phyloP scores from a whole-genome alignment of 2,113 vertebrate genomes.

The Murina feae region DNA sequence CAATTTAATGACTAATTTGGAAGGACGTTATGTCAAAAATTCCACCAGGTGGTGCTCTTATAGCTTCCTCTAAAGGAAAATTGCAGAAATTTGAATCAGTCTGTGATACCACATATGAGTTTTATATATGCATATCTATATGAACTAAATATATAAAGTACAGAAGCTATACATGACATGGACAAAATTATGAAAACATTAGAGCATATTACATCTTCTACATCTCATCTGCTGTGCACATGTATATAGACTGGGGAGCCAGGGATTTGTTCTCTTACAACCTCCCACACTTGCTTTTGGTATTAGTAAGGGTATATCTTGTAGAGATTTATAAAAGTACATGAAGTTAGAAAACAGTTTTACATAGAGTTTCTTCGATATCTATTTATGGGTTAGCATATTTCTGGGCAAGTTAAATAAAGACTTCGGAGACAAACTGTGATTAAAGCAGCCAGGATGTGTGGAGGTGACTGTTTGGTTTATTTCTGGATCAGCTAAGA shows the following conservation, averaged over 20 bases:
- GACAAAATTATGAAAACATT: background rate
- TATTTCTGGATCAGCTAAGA: constrained; percentile 30
- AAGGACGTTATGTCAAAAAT: background rate
- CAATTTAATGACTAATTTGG: background rate
- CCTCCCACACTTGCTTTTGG: background rate
- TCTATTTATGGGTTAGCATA: background rate
- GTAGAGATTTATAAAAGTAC: background rate
- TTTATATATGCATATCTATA: background rate
- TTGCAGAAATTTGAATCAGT: background rate
- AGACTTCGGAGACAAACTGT: background rate
- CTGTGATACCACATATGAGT: background rate
- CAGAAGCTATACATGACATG: background rate
- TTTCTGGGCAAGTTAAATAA: constrained; percentile 29
- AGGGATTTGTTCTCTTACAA: background rate
- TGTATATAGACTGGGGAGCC: background rate
- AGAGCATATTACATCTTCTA: background rate
- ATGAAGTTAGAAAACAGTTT: background rate
- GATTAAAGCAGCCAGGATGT: background rate
- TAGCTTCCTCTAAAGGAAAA: background rate
- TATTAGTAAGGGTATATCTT: background rate
- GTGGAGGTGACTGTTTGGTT: background rate
- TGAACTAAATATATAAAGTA: background rate
- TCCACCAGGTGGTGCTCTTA: constrained; percentile 66
- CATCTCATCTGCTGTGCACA: background rate
- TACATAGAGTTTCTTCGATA: background rate